Percentiles rank a stretch among this genome's conserved stretches.
These are phyloP conservation scores for Eupithecia exiguata DNA, from an alignment of 2,888 invertebrate species.

Conservation along the genomic window DNA sequence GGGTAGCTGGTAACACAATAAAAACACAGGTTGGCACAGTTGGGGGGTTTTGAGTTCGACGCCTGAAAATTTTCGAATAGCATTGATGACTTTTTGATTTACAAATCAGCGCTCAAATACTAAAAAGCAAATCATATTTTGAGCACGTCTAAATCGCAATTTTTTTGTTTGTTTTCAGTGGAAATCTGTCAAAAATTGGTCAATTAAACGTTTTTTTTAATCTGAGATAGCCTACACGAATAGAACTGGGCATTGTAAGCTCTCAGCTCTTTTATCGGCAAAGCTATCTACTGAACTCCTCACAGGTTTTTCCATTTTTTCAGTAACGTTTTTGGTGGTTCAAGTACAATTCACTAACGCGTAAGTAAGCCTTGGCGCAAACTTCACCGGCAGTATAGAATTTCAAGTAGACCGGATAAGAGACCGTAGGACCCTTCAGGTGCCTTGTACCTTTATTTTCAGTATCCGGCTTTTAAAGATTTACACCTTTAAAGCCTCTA, in stretches of 20 bases:
- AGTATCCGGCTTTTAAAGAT: constrained; percentile 22
- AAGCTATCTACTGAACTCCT: too few relatives aligned
- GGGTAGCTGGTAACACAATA: not conserved
- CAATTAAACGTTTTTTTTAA: too few relatives aligned
- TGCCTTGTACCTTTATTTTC: constrained; percentile 14
- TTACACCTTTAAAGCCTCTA: constrained; percentile 4
- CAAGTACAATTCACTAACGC: not conserved
- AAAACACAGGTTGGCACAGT: not conserved
- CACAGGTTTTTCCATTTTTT: not conserved
- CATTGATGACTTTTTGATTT: too few relatives aligned
- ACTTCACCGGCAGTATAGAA: constrained; percentile 15
- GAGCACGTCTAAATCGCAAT: too few relatives aligned
- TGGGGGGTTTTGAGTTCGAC: not conserved
- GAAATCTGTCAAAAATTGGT: too few relatives aligned
- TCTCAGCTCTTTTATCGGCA: too few relatives aligned
- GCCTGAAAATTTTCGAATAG: too few relatives aligned
- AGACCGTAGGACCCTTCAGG: not conserved
- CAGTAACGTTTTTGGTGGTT: not conserved
- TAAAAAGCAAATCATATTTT: too few relatives aligned
- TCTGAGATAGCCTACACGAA: too few relatives aligned
- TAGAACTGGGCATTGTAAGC: too few relatives aligned
- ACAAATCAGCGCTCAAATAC: too few relatives aligned
- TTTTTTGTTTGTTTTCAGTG: too few relatives aligned
- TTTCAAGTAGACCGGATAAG: constrained; percentile 16
- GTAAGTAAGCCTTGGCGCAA: not conserved